Conservation (phyloP, 2,888 invertebrate genomes). For the Oxyteleia sp. region DNA sequence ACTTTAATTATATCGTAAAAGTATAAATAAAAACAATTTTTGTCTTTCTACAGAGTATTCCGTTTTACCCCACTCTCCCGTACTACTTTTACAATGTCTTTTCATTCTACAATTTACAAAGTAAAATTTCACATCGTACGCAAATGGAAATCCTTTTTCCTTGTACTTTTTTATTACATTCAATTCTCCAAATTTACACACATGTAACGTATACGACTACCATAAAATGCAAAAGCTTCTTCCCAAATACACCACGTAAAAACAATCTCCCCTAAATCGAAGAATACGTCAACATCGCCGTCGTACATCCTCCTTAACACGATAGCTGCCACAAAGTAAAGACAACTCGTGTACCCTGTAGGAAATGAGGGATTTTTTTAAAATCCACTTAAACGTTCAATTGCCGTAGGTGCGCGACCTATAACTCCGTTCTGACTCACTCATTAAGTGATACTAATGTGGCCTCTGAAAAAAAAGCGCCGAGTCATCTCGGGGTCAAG, state of each 20-base stretch:
- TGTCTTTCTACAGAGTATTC: no score
- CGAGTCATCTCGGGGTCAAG: conserved; percentile 52
- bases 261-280: not conserved
- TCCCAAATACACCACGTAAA: not conserved
- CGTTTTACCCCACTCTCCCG: no score
- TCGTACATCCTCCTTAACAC: not conserved
- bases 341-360: conserved; percentile 15
- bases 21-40: no score
- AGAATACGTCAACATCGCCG: not conserved
- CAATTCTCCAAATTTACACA: no score
- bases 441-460: conserved; percentile 67
- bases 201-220: no score
- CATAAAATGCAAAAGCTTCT: no score
- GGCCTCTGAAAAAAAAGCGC: conserved; percentile 41
- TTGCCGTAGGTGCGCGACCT: conserved; percentile 51
- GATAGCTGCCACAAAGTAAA: not conserved
- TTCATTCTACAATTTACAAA: no score
- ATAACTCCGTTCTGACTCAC: conserved; percentile 53
- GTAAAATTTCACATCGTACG: no score
- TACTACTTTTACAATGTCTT: no score
- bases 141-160: no score
- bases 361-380: conserved; percentile 24
- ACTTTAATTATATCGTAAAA: no score
- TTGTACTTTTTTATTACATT: no score
- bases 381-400: conserved; percentile 48